Conservation (phyloP, 92 coral and sea anemone species). For the Palythoa heliodiscus region DNA sequence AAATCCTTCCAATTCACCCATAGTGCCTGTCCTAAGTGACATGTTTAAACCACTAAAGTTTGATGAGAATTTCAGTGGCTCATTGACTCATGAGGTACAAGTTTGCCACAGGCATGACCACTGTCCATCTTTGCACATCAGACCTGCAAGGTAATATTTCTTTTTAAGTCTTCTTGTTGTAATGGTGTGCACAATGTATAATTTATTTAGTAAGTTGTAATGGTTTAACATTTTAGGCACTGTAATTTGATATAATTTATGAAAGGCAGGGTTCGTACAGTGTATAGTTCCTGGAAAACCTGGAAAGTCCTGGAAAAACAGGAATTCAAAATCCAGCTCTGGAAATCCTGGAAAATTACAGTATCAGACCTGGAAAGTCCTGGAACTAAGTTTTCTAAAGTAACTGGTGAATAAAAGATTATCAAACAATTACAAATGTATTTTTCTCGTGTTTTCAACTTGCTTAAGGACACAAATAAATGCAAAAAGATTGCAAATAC, state of each 20-base stretch:
- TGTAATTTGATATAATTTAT: background rate
- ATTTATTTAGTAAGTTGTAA: background rate
- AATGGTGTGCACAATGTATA: background rate
- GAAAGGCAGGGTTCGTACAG: background rate
- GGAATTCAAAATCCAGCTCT: too few relatives aligned
- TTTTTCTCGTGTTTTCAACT: too few relatives aligned
- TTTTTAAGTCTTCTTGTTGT: background rate
- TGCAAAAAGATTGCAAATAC: too few relatives aligned
- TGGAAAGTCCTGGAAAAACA: too few relatives aligned
- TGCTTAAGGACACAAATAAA: too few relatives aligned
- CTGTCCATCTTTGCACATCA: conserved; percentile 85
- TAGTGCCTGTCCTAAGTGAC: conserved; percentile 75
- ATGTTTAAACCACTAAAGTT: conserved; percentile 72
- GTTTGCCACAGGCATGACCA: conserved; percentile 95
- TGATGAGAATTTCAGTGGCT: conserved; percentile 70
- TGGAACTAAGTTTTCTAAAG: too few relatives aligned
- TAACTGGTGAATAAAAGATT: too few relatives aligned
- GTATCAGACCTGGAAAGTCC: too few relatives aligned
- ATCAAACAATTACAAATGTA: too few relatives aligned
- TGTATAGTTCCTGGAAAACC: too few relatives aligned
- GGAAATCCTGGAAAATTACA: too few relatives aligned
- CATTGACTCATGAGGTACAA: conserved; percentile 75
- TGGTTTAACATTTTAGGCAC: too few relatives aligned
- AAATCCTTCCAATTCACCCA: background rate
- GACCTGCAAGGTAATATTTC: conserved; percentile 81